A percentile compares a stretch with the other conserved stretches of the same genome.
phyloP scores from a whole-genome alignment of 2,113 vertebrate genomes.

The Thryonomys swinderianus region DNA sequence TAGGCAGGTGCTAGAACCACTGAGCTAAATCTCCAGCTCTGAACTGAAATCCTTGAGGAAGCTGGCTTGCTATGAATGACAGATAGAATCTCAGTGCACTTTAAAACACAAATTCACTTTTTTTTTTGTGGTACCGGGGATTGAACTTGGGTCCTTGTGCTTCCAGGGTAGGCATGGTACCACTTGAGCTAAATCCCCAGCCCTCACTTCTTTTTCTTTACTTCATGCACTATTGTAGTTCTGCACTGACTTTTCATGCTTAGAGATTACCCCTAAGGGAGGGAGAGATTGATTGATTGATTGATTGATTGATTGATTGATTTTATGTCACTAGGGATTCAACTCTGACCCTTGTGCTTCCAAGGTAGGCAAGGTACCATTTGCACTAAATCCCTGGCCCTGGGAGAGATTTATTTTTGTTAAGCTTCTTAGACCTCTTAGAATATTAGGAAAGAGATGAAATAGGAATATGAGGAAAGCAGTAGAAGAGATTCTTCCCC shows the following conservation, averaged over 20 bases:
- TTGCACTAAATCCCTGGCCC: no score
- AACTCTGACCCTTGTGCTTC: no score
- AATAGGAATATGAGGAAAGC: neutral
- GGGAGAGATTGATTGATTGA: no score
- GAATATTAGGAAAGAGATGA: neutral
- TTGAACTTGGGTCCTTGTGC: no score
- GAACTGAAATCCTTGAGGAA: neutral
- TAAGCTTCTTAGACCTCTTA: neutral
- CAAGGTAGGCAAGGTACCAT: no score
- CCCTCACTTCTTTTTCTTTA: neutral
- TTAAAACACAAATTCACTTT: neutral
- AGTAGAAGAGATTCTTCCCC: neutral
- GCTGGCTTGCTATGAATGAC: neutral
- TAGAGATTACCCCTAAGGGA: neutral
- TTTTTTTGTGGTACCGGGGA: no score
- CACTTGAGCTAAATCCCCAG: no score
- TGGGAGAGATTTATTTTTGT: neutral
- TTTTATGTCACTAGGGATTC: no score
- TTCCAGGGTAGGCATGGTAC: no score
- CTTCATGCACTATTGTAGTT: fast-evolving
- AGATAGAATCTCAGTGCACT: neutral
- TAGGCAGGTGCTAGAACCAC: no score
- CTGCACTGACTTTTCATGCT: neutral
- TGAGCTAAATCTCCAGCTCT: no score
- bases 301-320: no score